Evolutionary conservation across 2,113 vertebrate species (phyloP), one percentile per base, ranked within the genome.

Genomic region (Lepisosteus oculatus): DNA sequence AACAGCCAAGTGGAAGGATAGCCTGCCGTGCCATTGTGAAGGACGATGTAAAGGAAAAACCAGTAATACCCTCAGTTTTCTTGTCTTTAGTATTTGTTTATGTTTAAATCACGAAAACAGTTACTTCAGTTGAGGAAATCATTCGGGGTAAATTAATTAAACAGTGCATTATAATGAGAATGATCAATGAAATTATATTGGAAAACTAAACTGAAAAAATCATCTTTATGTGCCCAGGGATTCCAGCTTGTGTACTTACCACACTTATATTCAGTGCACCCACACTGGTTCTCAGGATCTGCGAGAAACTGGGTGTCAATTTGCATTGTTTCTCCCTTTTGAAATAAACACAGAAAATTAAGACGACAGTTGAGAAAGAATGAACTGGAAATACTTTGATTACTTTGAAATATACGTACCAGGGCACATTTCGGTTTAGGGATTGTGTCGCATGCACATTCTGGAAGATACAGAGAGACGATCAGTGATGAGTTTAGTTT

Each of bases 361-460:
- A 76, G 8, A 75, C 29, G 62, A 43, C 29, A 3, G 9, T 9
- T 51, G 47, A 51, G 5, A 51, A 5, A 51, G 9, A 51, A 51
- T 51, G 47, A 6, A 29, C 29, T 29, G 29, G 29, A 29, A 51
- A 51, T 51, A 51, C 5, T 51, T 9, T 51, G 47, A 51, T 6
- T 3, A 42, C 9, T 43, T 43, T 79, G 6, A 59, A 67, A 0
- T 55, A 15, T 74, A 85, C 95, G 43, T 91, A 99, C 97, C 95
- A 93, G 83, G 73, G 86, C 77, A 87, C 97, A 99, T 72, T 93
- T 91, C 65, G 95, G 95, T 54, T 88, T 91, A 1, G 86, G 74
- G 6, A 98, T 90, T 17, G 85, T 91, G 56, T 97, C 95, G 0
- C 97, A 98, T 4, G 93, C 88, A 79, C 97, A 99, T 80, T 96